phyloP scores from a whole-genome alignment of 2,888 invertebrate genomes.

The Nephrotoma appendiculata region DNA sequence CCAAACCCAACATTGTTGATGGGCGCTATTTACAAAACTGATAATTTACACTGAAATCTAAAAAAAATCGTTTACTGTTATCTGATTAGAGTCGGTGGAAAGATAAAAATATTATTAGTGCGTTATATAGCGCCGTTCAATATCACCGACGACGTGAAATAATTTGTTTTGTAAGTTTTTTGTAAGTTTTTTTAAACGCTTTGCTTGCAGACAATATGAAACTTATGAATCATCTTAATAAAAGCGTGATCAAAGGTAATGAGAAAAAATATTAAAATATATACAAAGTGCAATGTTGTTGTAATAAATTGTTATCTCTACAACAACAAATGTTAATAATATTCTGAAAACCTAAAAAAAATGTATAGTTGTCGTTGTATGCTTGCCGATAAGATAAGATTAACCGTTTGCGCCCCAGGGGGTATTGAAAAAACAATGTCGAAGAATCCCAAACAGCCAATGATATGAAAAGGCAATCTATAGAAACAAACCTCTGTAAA shows the following conservation, averaged over 20 bases:
- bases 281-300: neutral
- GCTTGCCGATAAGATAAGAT: neutral
- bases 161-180: neutral
- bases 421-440: too few species aligned
- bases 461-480: too few species aligned
- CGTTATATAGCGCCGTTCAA: neutral
- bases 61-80: neutral
- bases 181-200: neutral
- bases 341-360: neutral
- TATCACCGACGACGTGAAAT: neutral
- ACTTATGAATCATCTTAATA: neutral
- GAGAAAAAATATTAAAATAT: neutral
- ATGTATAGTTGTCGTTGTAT: neutral
- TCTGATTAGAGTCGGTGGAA: neutral
- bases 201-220: neutral
- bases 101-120: neutral
- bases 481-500: too few species aligned
- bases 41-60: neutral
- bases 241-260: neutral
- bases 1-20: neutral
- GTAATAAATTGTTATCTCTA: neutral
- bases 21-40: neutral
- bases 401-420: too few species aligned
- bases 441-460: too few species aligned
- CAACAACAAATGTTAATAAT: neutral